Evolutionary conservation across 2,888 invertebrate species (phyloP), one percentile per base, ranked within the genome.

Genomic region (Diplolepis rosae): DNA sequence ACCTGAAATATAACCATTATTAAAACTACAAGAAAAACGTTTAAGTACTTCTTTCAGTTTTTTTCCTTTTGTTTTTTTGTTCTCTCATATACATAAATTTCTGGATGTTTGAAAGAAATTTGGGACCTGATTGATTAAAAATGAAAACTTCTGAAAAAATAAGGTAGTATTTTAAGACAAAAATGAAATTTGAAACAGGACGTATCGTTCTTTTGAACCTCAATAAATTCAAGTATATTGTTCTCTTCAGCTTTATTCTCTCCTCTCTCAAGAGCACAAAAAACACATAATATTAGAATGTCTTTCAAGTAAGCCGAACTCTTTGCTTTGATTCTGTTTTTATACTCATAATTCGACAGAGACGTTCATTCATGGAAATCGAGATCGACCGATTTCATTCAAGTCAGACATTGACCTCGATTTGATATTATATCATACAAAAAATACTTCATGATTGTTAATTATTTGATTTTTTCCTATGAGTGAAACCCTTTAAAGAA

Each of bases 301-400:
- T 9, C 28, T 42, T 24, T 27, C 28, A 28, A 28, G 24, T 27
- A 22, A 51, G 22, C 42, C 27, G 27, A 7, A 54, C n/a, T 24
- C 24, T 65, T 13, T 28, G 13, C 22, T 11, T 11, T 11, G 15
- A 32, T 28, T 11, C 15, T 65, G n/a, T 22, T 45, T 11, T n/a
- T 54, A 30, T 22, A 9, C 32, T 56, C 35, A n/a, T n/a, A 32
- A 35, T 30, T 35, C 42, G 32, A 71, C 65, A 71, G 66, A 69
- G 65, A 69, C 71, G 42, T 48, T 52, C 69, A 77, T 79, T 79
- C 77, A 73, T 71, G 75, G 73, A 78, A 74, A 75, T 71, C 73
- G 65, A 73, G 73, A 78, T 74, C 74, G 68, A 73, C 72, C 71
- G 71, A 70, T 72, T 72, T 72, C 45, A 65, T 65, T 65, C 28